phyloP scores from a whole-genome alignment of 2,888 invertebrate genomes.

The Congeria kusceri region DNA sequence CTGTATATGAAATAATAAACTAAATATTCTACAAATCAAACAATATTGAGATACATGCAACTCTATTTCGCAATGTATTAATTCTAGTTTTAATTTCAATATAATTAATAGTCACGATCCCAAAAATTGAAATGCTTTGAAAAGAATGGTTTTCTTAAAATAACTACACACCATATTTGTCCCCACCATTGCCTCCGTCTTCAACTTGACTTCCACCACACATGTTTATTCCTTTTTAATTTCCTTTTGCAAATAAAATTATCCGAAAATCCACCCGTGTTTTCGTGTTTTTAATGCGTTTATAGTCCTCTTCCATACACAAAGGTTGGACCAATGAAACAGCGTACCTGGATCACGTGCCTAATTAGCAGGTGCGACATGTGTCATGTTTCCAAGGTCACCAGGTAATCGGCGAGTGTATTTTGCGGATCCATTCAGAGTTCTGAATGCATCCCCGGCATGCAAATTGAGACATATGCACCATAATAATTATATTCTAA shows the following conservation, averaged over 20 bases:
- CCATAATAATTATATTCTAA: too few species aligned
- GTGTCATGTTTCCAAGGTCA: slow-evolving; percentile 3
- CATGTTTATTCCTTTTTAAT: slow-evolving; percentile 13
- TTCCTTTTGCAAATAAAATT: not conserved
- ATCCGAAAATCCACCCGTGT: not conserved
- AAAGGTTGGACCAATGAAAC: not conserved
- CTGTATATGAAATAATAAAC: too few species aligned
- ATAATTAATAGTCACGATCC: not conserved
- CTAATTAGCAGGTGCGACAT: not conserved
- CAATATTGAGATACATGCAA: too few species aligned
- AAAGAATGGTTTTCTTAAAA: not conserved
- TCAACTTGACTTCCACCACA: slow-evolving; percentile 32
- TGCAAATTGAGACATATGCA: too few species aligned
- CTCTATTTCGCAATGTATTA: too few species aligned
- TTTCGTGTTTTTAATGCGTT: not conserved
- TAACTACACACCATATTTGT: slow-evolving; percentile 22
- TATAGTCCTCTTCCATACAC: not conserved
- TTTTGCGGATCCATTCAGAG: too few species aligned
- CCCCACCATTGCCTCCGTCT: not conserved
- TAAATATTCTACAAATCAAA: too few species aligned
- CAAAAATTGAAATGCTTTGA: not conserved
- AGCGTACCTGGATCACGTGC: not conserved
- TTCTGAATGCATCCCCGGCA: too few species aligned
- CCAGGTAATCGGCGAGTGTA: not conserved
- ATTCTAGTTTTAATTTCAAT: too few species aligned